Conservation (phyloP, 2,888 invertebrate genomes). For the Branchellion lobata region DNA sequence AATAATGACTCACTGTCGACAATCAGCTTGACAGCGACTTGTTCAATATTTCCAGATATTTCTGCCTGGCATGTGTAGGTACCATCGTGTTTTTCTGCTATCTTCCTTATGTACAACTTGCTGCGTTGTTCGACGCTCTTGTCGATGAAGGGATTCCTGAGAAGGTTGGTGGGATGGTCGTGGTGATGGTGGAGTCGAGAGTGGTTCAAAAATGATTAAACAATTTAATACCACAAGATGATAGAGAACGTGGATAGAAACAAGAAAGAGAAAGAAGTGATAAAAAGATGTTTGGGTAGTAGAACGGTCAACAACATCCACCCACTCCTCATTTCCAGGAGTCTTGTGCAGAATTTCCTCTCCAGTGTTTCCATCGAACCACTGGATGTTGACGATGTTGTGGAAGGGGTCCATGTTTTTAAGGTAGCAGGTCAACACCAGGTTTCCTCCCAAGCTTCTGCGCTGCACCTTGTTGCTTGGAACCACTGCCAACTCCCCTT, state of each 20-base stretch:
- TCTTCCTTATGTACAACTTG: slow-evolving; percentile 52
- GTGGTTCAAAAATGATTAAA: not conserved
- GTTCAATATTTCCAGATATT: slow-evolving; percentile 47
- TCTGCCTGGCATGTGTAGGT: slow-evolving; percentile 49
- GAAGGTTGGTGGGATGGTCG: no score
- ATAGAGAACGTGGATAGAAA: no score
- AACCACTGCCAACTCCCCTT: slow-evolving; percentile 15
- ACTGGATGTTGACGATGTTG: slow-evolving; percentile 46
- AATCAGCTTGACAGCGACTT: slow-evolving; percentile 34
- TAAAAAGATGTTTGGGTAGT: no score
- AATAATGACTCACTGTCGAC: slow-evolving; percentile 44
- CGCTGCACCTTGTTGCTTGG: slow-evolving; percentile 4
- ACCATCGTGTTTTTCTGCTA: slow-evolving; percentile 49
- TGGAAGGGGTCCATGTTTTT: slow-evolving; percentile 38
- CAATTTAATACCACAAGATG: no score
- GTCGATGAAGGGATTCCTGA: slow-evolving; percentile 44
- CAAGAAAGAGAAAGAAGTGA: no score
- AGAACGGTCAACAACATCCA: no score
- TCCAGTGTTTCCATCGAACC: slow-evolving; percentile 43
- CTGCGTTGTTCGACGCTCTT: slow-evolving; percentile 40
- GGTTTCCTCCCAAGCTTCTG: slow-evolving; percentile 33
- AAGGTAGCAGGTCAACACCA: slow-evolving; percentile 43
- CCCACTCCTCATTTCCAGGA: slow-evolving; percentile 43
- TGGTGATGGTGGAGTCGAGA: not conserved
- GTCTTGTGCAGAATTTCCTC: slow-evolving; percentile 42